Evolutionary conservation across 2,113 vertebrate genomes (phyloP).

Genomic region (Dromaius novaehollandiae): DNA sequence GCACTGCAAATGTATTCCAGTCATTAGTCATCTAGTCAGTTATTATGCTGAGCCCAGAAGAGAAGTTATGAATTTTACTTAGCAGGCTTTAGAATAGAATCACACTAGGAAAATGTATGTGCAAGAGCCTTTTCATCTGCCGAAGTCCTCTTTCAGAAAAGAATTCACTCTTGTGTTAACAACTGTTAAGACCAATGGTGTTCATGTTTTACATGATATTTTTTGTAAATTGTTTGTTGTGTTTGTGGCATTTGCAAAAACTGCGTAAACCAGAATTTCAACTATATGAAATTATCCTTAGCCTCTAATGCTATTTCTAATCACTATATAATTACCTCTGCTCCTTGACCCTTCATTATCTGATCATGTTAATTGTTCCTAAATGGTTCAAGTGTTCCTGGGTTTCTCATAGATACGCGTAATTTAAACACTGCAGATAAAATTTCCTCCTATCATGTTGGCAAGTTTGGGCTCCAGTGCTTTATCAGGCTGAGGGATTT

Average conservation of each 20-base stretch:
- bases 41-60: background rate
- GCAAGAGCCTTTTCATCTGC: background rate
- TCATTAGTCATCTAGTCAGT: background rate
- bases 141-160: background rate
- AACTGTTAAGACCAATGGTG: background rate
- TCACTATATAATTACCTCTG: background rate
- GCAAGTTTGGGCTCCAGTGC: background rate
- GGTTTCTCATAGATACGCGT: background rate
- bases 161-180: background rate
- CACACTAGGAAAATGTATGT: rapidly evolving
- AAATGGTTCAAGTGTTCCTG: background rate
- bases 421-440: background rate
- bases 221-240: background rate
- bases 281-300: background rate
- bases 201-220: background rate
- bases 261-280: background rate
- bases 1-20: background rate
- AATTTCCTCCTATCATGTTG: background rate
- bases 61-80: background rate
- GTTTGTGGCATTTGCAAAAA: background rate
- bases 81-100: background rate
- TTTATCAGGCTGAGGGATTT: background rate
- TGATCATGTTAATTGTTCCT: background rate
- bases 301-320: background rate
- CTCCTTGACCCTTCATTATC: background rate